A percentile compares a stretch with the other conserved stretches of the same genome.
phyloP scores from a whole-genome alignment of 2,797 vertebrate genomes.

The Gorsachius magnificus region DNA sequence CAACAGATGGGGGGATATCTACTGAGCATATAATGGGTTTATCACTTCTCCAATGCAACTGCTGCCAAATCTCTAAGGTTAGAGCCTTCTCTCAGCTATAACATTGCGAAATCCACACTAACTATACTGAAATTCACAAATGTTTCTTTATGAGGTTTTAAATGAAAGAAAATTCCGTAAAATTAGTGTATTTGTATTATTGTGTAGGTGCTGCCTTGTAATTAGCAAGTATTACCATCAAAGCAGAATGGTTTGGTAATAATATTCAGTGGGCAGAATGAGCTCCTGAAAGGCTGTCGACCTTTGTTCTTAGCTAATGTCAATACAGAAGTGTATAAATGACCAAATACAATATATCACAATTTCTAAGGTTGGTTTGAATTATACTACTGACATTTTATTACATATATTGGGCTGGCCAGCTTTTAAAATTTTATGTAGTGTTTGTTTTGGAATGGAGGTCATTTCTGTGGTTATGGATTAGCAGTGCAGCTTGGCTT shows the following conservation, averaged over 20 bases:
- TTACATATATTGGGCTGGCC: neutral
- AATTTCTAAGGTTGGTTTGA: constrained; percentile 22
- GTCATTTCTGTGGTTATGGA: constrained; percentile 54
- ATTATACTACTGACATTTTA: constrained; percentile 30
- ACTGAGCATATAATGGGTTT: constrained; percentile 3
- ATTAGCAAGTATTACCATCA: neutral
- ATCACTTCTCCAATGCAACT: neutral
- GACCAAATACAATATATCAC: constrained; percentile 6
- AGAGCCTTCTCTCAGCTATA: neutral
- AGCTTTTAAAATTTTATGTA: constrained; percentile 53
- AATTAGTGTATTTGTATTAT: neutral
- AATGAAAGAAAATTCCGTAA: neutral
- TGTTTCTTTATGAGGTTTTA: neutral
- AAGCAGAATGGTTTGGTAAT: neutral
- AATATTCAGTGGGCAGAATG: neutral
- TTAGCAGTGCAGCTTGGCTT: constrained; percentile 43
- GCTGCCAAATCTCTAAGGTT: constrained; percentile 26
- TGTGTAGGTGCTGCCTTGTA: neutral
- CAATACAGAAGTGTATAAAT: neutral
- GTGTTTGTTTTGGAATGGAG: constrained; percentile 57
- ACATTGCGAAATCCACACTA: neutral
- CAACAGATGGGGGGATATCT: constrained; percentile 38
- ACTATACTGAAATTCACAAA: neutral
- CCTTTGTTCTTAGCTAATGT: neutral
- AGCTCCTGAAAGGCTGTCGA: neutral